phyloP scores from a whole-genome alignment of 2,797 vertebrate species.

The Catostomus latipinnis region DNA sequence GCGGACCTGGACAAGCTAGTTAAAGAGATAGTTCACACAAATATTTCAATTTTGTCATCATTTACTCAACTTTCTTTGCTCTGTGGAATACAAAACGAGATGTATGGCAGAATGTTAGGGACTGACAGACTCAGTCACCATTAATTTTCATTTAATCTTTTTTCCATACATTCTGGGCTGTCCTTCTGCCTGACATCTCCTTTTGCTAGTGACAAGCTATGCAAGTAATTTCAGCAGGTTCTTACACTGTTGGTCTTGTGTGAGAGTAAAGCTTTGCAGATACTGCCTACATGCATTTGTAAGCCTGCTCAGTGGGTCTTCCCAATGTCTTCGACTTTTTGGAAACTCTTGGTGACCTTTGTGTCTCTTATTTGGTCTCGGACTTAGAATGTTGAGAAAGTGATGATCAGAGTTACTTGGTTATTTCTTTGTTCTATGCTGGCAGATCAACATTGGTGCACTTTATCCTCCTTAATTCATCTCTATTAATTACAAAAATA shows the following conservation, averaged over 20 bases:
- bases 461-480: constrained; percentile 45
- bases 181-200: no score
- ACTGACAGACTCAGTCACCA: no score
- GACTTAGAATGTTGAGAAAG: not conserved
- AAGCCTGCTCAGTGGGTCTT: constrained; percentile 50
- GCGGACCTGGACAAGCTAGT: no score
- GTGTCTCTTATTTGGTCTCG: constrained; percentile 41
- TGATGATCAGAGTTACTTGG: constrained; percentile 18
- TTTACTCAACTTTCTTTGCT: no score
- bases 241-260: constrained; percentile 35
- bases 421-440: constrained; percentile 12
- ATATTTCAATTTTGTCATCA: no score
- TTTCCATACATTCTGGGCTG: no score
- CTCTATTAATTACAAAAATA: constrained; percentile 7
- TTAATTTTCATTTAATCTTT: no score
- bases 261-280: constrained; percentile 56
- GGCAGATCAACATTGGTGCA: constrained; percentile 38
- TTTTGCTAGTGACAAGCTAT: no score
- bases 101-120: no score
- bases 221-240: no score
- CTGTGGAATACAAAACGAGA: no score
- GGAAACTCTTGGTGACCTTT: constrained; percentile 51
- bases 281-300: constrained; percentile 37
- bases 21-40: no score
- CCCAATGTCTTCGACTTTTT: not conserved